Evolutionary conservation across 2,797 vertebrate species (phyloP).

Genomic region (Huso huso): DNA sequence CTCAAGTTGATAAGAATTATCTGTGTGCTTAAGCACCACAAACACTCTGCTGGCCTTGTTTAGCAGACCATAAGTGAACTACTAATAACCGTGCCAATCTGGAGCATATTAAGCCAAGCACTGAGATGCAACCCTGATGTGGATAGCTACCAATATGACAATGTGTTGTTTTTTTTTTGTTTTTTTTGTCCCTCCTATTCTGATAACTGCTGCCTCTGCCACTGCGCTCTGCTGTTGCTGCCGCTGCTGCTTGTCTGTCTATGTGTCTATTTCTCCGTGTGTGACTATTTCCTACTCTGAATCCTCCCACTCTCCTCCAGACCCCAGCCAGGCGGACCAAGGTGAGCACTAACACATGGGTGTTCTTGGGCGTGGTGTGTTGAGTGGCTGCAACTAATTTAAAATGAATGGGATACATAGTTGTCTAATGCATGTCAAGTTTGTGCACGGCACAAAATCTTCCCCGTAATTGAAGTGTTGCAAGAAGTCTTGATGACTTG

Average conservation of each 20-base stretch:
- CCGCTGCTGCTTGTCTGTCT: slow-evolving; percentile 35
- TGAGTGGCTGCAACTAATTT: not conserved
- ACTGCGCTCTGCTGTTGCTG: slow-evolving; percentile 35
- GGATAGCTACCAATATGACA: no score
- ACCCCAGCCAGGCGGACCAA: slow-evolving; percentile 76
- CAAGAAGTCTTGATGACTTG: not conserved
- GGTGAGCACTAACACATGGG: slow-evolving; percentile 65
- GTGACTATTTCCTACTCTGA: slow-evolving; percentile 8
- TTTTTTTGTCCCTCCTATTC: no score
- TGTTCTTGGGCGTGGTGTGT: slow-evolving; percentile 22
- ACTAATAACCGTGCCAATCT: no score
- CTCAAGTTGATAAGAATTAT: no score
- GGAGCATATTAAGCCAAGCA: no score
- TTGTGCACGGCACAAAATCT: not conserved
- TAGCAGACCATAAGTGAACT: no score
- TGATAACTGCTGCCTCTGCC: slow-evolving; percentile 41
- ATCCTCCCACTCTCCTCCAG: slow-evolving; percentile 59
- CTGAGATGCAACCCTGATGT: no score
- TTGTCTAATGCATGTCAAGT: not conserved
- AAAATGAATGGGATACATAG: not conserved
- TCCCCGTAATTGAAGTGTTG: not conserved
- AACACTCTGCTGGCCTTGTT: no score
- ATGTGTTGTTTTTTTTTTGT: no score
- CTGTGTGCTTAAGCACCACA: no score
- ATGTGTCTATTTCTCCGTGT: slow-evolving; percentile 42